Base-by-base conservation (phyloP, 2,888 invertebrate genomes). In the Prosopocoilus inquinatus region DNA sequence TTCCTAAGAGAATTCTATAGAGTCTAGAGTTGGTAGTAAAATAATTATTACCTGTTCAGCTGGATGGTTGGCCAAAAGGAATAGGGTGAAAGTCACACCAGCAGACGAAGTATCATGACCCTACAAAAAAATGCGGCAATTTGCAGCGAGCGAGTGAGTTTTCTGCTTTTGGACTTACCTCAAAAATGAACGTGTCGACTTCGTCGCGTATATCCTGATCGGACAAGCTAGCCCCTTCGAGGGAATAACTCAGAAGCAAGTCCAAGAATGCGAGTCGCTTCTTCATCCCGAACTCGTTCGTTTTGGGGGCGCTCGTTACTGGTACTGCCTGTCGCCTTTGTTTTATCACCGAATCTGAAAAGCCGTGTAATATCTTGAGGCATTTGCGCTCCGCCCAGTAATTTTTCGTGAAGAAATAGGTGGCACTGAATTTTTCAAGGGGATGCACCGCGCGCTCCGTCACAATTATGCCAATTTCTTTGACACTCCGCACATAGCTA, bases 141-240 rank as follows among this genome's bases (percentile, higher is more conserved):
- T 12, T 38, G 3, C 5, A 7, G 20, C 4, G 9, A 38, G 12
- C 38, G n/a, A n/a, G n/a, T n/a, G n/a, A n/a, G n/a, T n/a, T 12
- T 38, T 38, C 13, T 8, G 7, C 38, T 12, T 38, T 38, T 38
- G 15, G 35, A 66, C 70, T 73, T 70, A 85, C 86, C 72, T 84
- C 88, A 72, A 89, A 89, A 84, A 89, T 85, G 63, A 89, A 88
- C 0, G 89, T 89, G 61, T 88, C 85, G 0, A 88, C 86, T 76
- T 89, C 87, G 69, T 88, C 85, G 51, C 85, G 78, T 43, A 89
- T 81, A 57, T 83, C 82, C 20, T 81, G 70, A 58, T 84, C 81
- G 5, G 81, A 80, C 44, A 89, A 73, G 2, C 80, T 81, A 58
- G 80, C 71, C 1, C 84, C 86, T 60, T 84, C 82, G 11, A 82